A percentile compares a stretch with the other conserved stretches of the same genome.
Evolutionary conservation across 2,113 vertebrate species (phyloP).

Genomic region (Taurulus bubalis): DNA sequence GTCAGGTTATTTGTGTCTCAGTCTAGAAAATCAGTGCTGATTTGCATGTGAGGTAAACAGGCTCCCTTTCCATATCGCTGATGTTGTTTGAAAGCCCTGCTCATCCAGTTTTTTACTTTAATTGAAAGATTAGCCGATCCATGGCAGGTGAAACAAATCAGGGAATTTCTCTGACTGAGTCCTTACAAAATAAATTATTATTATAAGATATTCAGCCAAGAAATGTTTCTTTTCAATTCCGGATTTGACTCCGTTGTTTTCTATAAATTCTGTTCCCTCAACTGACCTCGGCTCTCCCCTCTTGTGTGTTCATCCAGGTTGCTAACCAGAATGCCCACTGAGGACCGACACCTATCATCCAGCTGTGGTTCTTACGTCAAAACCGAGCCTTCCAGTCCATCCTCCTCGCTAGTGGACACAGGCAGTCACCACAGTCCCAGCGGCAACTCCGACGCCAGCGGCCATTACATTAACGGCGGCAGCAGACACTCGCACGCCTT

Average conservation of each 20-base stretch:
- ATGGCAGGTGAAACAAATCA: background rate
- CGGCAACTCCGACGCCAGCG: constrained; percentile 92
- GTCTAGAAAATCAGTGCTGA: background rate
- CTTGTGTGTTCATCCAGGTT: constrained; percentile 84
- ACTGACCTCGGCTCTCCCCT: background rate
- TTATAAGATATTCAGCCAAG: background rate
- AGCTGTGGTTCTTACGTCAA: constrained; percentile 97
- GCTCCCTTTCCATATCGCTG: background rate
- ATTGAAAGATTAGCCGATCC: background rate
- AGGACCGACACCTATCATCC: constrained; percentile 92
- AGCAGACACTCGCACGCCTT: constrained; percentile 89
- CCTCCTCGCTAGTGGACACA: constrained; percentile 90
- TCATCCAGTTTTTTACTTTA: background rate
- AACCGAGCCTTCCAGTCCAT: constrained; percentile 95
- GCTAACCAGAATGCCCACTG: constrained; percentile 93
- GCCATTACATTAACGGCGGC: constrained; percentile 88
- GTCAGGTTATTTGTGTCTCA: background rate
- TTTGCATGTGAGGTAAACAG: background rate
- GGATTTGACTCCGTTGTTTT: background rate
- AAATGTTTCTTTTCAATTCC: background rate
- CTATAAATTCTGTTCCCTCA: background rate
- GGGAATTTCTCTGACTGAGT: background rate
- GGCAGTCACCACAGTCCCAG: constrained; percentile 96
- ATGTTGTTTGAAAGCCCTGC: background rate
- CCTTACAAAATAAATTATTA: background rate